Conservation (phyloP, 1,140 invertebrate species). For the Heliconius melpomene region DNA sequence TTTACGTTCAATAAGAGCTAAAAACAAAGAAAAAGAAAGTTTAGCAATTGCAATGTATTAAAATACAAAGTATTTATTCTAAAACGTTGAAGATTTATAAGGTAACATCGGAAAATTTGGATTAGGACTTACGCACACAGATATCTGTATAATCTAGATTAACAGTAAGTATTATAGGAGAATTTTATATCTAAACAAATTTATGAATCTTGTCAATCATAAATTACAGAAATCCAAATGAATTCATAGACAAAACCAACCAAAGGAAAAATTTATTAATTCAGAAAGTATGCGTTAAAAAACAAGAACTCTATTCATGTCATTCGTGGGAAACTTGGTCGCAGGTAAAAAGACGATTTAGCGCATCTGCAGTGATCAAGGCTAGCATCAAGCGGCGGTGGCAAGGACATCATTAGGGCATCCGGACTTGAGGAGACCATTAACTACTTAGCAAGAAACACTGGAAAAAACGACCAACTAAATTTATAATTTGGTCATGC, state of each 20-base stretch:
- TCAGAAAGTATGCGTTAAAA: not conserved
- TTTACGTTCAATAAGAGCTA: too few relatives aligned
- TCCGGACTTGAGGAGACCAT: constrained; percentile 10
- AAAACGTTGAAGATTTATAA: too few relatives aligned
- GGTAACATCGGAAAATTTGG: too few relatives aligned
- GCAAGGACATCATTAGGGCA: constrained; percentile 19
- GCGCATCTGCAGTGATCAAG: not conserved
- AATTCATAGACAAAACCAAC: not conserved
- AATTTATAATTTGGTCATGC: constrained; percentile 7
- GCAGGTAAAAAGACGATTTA: not conserved
- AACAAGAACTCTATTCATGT: not conserved
- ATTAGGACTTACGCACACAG: too few relatives aligned
- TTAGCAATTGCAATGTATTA: too few relatives aligned
- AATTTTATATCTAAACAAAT: too few relatives aligned
- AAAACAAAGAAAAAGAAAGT: too few relatives aligned
- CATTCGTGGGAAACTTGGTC: not conserved
- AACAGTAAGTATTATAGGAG: too few relatives aligned
- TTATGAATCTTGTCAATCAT: too few relatives aligned
- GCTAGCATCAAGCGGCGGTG: not conserved
- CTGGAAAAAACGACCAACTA: not conserved
- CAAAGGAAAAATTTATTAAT: not conserved
- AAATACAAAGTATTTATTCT: too few relatives aligned
- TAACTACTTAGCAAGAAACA: constrained; percentile 19
- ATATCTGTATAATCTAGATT: too few relatives aligned
- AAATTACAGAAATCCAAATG: not conserved